These are phyloP conservation scores for Parnassius glacialis DNA, from an alignment of 2,888 invertebrate species.

Conservation along the genomic window DNA sequence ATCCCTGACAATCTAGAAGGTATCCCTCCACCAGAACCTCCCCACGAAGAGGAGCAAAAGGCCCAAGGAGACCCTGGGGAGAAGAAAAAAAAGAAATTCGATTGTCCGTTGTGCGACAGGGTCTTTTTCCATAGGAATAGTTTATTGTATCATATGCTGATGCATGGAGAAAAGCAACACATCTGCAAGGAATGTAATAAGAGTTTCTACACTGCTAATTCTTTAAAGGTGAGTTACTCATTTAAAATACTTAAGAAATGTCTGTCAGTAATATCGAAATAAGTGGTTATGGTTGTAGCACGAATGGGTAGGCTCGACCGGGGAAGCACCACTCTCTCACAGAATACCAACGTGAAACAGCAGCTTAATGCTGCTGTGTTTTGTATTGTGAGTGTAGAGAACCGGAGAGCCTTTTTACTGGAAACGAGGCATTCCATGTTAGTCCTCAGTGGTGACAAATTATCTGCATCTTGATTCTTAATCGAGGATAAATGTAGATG, in stretches of 20 bases:
- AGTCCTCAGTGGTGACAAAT: no score
- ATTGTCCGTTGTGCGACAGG: conserved; percentile 86
- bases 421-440: no score
- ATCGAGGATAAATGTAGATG: no score
- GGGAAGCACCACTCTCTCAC: no score
- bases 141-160: conserved; percentile 89
- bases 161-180: conserved; percentile 89
- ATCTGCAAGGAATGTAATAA: conserved; percentile 90
- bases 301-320: no score
- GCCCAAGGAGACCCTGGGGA: conserved; percentile 30
- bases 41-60: conserved; percentile 18
- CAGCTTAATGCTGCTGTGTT: no score
- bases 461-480: no score
- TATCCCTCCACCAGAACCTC: conserved; percentile 11
- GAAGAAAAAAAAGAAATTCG: conserved; percentile 58
- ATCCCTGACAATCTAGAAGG: conserved; percentile 35
- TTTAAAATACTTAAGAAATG: background rate
- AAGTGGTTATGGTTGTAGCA: no score
- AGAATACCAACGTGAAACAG: no score
- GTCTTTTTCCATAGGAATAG: conserved; percentile 92
- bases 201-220: conserved; percentile 90
- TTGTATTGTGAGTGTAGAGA: no score
- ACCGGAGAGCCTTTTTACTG: no score
- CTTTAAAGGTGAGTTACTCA: conserved; percentile 83
- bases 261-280: no score